Evolutionary conservation across 2,888 invertebrate genomes (phyloP).

Genomic region (Eustalomyia histrio): DNA sequence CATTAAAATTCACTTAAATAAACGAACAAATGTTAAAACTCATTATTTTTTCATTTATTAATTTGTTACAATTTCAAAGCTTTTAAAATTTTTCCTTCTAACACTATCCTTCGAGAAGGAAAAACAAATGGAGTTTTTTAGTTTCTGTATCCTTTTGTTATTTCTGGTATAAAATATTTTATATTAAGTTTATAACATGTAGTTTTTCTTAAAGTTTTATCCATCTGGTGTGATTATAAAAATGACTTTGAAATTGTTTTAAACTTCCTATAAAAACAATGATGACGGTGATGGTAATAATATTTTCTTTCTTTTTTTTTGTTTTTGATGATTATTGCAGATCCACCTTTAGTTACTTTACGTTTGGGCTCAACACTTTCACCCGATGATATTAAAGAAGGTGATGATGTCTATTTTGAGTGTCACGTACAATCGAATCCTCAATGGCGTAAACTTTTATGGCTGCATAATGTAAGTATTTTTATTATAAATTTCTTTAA

Average conservation of each 20-base stretch:
- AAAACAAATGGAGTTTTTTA: not conserved
- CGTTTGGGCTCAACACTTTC: constrained; percentile 91
- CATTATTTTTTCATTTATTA: constrained; percentile 54
- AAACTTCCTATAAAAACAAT: constrained; percentile 7
- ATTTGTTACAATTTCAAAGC: constrained; percentile 24
- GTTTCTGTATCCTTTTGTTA: not conserved
- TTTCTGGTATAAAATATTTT: not conserved
- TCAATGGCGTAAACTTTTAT: constrained; percentile 89
- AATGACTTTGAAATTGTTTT: constrained; percentile 49
- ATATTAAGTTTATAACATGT: not conserved
- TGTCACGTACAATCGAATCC: constrained; percentile 95
- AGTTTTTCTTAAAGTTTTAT: not conserved
- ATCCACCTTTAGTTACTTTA: constrained; percentile 91
- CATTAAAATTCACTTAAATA: constrained; percentile 62
- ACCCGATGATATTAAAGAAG: constrained; percentile 94
- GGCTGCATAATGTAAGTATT: constrained; percentile 92
- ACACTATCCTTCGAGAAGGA: not conserved
- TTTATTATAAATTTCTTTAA: not conserved
- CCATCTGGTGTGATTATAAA: constrained; percentile 2
- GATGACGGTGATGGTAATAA: not conserved
- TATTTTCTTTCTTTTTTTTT: not conserved
- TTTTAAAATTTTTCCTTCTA: constrained; percentile 7
- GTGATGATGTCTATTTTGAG: constrained; percentile 95
- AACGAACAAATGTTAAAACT: constrained; percentile 51
- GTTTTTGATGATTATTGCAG: constrained; percentile 81